Conservation (phyloP, 2,888 invertebrate genomes). For the Trichacis sp. region DNA sequence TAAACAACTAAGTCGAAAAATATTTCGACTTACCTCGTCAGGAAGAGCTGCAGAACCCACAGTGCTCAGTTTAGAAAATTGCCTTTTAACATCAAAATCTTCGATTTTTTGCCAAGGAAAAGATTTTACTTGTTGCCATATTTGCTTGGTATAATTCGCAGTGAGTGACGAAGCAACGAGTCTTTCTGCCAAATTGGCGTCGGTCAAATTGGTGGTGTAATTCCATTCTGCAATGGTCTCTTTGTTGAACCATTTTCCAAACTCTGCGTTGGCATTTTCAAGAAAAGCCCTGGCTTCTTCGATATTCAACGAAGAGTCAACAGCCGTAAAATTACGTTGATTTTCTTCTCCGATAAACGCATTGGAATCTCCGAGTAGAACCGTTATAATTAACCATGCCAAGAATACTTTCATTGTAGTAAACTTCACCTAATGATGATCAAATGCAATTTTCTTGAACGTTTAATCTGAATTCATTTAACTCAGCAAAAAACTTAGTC, state of each 20-base stretch:
- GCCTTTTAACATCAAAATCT: constrained; percentile 77
- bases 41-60: constrained; percentile 81
- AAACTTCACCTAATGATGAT: too few relatives aligned
- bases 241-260: constrained; percentile 74
- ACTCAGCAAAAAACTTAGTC: too few relatives aligned
- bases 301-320: not conserved
- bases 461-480: too few relatives aligned
- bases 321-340: too few relatives aligned
- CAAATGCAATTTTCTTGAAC: too few relatives aligned
- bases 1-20: too few relatives aligned
- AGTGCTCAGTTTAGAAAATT: constrained; percentile 80
- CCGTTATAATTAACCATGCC: too few relatives aligned
- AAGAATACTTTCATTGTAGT: too few relatives aligned
- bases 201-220: constrained; percentile 82
- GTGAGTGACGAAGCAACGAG: constrained; percentile 67
- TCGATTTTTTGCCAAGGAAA: constrained; percentile 81
- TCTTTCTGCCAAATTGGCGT: constrained; percentile 75
- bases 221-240: constrained; percentile 78
- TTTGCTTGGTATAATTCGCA: constrained; percentile 73
- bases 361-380: too few relatives aligned
- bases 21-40: constrained; percentile 70
- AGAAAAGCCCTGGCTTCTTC: constrained; percentile 74
- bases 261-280: constrained; percentile 73
- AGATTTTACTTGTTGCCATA: constrained; percentile 77
- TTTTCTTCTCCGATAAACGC: too few relatives aligned